These are phyloP conservation scores for Chaetogeoica ovagalla DNA, from an alignment of 2,888 invertebrate genomes.

Conservation along the genomic window DNA sequence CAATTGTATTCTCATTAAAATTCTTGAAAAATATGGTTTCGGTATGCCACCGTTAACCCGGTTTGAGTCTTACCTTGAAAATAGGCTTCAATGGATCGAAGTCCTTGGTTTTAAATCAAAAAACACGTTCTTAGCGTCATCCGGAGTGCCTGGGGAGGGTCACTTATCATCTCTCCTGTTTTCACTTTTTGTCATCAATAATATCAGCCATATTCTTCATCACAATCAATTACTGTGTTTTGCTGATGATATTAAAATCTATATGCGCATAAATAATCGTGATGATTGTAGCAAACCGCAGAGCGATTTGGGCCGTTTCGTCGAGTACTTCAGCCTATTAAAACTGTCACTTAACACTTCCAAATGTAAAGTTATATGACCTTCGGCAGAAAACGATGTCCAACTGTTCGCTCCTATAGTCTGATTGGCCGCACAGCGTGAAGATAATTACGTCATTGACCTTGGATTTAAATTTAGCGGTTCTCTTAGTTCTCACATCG, in stretches of 20 bases:
- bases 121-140: constrained; percentile 1
- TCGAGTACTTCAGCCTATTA: not conserved
- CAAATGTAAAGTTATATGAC: constrained; percentile 4
- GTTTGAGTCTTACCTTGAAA: constrained; percentile 11
- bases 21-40: constrained; percentile 4
- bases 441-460: constrained; percentile 11
- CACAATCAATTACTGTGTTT: not conserved
- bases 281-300: not conserved
- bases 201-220: not conserved
- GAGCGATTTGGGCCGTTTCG: not conserved
- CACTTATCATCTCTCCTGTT: not conserved
- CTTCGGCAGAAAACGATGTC: constrained; percentile 2
- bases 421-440: no score
- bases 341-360: not conserved
- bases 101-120: constrained; percentile 1
- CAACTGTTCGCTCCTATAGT: not conserved
- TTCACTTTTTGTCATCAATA: not conserved
- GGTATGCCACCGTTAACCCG: not conserved
- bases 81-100: not conserved
- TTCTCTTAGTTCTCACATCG: no score
- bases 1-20: not conserved
- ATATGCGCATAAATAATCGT: not conserved
- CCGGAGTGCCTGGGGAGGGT: not conserved
- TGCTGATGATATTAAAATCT: not conserved
- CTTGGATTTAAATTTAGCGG: no score